Conservation (phyloP, 2,113 vertebrate species). For the Hemiscyllium ocellatum region DNA sequence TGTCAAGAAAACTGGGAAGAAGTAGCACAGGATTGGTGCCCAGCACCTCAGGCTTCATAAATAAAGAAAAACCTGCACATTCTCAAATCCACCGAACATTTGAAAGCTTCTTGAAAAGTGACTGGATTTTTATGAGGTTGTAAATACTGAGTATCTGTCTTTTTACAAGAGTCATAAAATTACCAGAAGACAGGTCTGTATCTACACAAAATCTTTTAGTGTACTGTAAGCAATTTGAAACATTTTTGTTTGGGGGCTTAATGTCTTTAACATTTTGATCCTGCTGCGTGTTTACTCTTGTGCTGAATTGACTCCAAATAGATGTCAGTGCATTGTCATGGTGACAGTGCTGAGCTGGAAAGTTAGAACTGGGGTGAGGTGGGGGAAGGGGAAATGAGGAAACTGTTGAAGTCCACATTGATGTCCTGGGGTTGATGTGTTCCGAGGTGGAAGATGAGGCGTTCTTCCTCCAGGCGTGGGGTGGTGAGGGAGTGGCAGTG, state of each 20-base stretch:
- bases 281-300: neutral
- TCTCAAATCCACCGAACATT: neutral
- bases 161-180: slow-evolving; percentile 4
- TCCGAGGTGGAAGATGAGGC: too few species aligned
- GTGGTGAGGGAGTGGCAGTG: too few species aligned
- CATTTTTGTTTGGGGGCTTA: neutral
- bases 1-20: neutral
- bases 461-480: too few species aligned
- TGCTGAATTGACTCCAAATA: neutral
- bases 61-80: neutral
- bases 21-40: neutral
- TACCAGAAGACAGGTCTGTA: neutral
- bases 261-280: neutral
- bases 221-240: neutral
- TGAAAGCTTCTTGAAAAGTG: neutral
- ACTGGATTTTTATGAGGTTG: slow-evolving; percentile 1
- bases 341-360: neutral
- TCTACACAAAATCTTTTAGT: neutral
- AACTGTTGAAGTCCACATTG: too few species aligned
- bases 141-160: neutral
- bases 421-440: too few species aligned
- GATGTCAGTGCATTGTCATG: neutral
- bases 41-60: neutral
- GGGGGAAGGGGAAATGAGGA: too few species aligned
- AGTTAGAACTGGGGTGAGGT: too few species aligned